phyloP scores from a whole-genome alignment of 2,888 invertebrate genomes.

The Carpatolechia fugitivella region DNA sequence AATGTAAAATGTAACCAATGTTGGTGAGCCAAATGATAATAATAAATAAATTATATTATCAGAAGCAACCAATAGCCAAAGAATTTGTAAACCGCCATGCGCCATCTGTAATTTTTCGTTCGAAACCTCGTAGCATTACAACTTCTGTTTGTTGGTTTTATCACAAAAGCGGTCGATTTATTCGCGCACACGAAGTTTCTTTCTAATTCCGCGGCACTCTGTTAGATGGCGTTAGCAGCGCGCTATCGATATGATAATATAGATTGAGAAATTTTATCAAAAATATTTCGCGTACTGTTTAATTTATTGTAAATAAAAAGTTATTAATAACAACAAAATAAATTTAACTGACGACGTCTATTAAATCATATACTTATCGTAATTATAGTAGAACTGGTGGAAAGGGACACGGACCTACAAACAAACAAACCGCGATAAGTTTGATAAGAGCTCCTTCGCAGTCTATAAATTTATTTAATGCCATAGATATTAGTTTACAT shows the following conservation, averaged over 20 bases:
- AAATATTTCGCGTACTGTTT: too few species aligned
- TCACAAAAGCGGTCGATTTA: neutral
- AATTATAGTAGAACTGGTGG: too few species aligned
- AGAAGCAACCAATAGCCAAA: too few species aligned
- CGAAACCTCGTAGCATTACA: neutral
- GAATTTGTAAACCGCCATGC: too few species aligned
- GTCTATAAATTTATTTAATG: slow-evolving; percentile 37
- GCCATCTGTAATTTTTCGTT: slow-evolving; percentile 12
- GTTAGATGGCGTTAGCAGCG: slow-evolving; percentile 12
- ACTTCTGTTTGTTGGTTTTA: neutral
- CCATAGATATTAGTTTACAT: slow-evolving; percentile 21
- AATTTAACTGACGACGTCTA: too few species aligned
- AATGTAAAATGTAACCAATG: too few species aligned
- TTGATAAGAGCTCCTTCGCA: slow-evolving; percentile 56
- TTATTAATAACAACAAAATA: too few species aligned
- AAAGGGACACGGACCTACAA: slow-evolving; percentile 12
- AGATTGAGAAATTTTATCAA: neutral
- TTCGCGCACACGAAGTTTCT: slow-evolving; percentile 7
- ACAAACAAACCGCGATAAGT: slow-evolving; percentile 66
- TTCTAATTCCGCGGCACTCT: neutral
- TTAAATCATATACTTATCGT: neutral
- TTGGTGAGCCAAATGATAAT: too few species aligned
- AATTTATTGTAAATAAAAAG: too few species aligned
- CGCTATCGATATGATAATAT: too few species aligned
- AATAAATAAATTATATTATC: too few species aligned